Evolutionary conservation across 2,888 invertebrate genomes (phyloP), one percentile per base, ranked within the genome.

Genomic region (Ptilodon capucinus): DNA sequence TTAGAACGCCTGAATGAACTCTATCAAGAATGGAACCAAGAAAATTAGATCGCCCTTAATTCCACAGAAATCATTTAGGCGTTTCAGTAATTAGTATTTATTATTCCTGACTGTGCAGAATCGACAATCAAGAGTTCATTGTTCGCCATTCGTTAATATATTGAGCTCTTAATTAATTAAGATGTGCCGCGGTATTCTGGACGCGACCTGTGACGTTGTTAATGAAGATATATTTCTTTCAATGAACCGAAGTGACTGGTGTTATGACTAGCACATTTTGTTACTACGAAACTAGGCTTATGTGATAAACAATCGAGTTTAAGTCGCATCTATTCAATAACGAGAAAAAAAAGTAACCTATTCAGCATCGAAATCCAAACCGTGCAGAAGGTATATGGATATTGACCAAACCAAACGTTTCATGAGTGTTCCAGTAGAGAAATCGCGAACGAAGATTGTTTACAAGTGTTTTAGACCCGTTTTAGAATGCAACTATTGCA

Each of bases 171-270:
- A 40, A 40, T 40, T 40, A 23, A 40, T 40, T 40, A 25, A 25
- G 25, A 40, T 40, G 40, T 40, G 40, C 40, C 40, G 40, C 40
- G 23, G 40, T 40, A 38, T 25, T 11, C 16, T n/a, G 38, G 38
- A n/a, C 23, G 7, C 11, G 25, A 39, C 25, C 40, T 40, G 23
- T 11, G 40, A 6, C 23, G 25, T 14, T 11, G 11, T 16, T 40
- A 25, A 40, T 25, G 25, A 25, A 40, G 25, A 40, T 16, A 40
- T 16, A 25, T 40, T 21, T 39, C n/a, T 21, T 39, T 21, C 21
- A 39, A 39, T 39, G 39, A 21, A 39, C 13, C 7, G 19, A 13
- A 18, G 13, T 39, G 39, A 39, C 21, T 14, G 17, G 39, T 13
- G 7, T 40, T n/a, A 21, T 42, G 32, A 34, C 32, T 34, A 21